Conservation (phyloP, 2,888 invertebrate species). For the Timandra comae region DNA sequence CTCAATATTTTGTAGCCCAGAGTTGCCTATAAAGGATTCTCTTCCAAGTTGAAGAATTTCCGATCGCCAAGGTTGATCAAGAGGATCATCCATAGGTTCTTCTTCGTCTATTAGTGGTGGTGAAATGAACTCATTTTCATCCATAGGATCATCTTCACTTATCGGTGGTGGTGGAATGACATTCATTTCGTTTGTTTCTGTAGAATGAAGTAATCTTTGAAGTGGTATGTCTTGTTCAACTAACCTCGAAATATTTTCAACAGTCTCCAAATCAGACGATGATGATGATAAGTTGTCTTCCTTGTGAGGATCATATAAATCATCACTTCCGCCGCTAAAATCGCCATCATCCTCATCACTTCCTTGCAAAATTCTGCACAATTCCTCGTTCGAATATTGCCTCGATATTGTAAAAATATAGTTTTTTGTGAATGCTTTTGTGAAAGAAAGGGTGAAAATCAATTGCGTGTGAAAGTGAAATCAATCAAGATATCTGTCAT, state of each 20-base stretch:
- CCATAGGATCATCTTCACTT: too few relatives aligned
- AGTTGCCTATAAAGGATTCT: constrained; percentile 5
- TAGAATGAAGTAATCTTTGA: constrained; percentile 1
- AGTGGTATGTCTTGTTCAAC: constrained; percentile 3
- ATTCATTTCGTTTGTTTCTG: constrained; percentile 5
- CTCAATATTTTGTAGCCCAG: constrained; percentile 5
- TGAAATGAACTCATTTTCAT: neutral
- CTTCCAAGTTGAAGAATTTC: constrained; percentile 5
- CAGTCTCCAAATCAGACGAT: constrained; percentile 5
- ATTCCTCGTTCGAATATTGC: constrained; percentile 3
- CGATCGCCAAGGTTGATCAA: constrained; percentile 5
- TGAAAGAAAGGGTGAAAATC: constrained; percentile 2
- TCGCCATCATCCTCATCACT: constrained; percentile 5
- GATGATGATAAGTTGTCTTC: constrained; percentile 5
- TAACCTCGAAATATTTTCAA: constrained; percentile 4
- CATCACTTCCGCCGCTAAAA: constrained; percentile 5
- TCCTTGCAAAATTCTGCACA: constrained; percentile 3
- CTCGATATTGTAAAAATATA: constrained; percentile 3
- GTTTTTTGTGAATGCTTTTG: constrained; percentile 1
- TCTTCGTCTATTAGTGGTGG: constrained; percentile 5
- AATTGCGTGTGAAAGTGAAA: constrained; percentile 1
- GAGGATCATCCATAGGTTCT: constrained; percentile 5
- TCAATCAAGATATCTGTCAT: constrained; percentile 2
- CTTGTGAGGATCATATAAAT: constrained; percentile 4
- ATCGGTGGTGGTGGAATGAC: neutral